Evolutionary conservation across 2,888 invertebrate genomes (phyloP), one percentile per base, ranked within the genome.

Genomic region (Diloba caeruleocephala): DNA sequence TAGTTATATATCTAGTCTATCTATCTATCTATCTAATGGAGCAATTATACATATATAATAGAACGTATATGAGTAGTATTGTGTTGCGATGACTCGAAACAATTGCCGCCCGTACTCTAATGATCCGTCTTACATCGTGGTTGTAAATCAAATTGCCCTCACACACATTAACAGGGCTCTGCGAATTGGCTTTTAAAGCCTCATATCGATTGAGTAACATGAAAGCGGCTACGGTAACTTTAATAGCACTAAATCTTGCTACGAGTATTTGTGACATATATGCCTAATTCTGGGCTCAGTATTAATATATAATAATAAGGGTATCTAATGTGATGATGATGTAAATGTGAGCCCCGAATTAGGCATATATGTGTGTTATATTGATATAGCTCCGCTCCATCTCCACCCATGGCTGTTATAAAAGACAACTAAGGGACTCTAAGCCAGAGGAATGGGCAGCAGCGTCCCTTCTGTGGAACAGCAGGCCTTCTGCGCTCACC

Each of bases 61-160:
- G 39, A 37, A 66, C 63, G 66, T 65, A 67, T 57, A 69, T 63
- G 74, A 63, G 69, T 63, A 52, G 63, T 65, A 82, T 87, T 84
- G 77, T 83, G 68, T 51, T 65, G 65, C 59, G 65, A 62, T 76
- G 78, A 78, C 73, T 75, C 67, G 73, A 71, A 71, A 70, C 70
- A 76, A 74, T 74, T 64, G 74, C 63, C 73, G 78, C 67, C 72
- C 65, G 71, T 66, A 54, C 67, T 53, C 78, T 85, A 88, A 88
- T 84, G 81, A 84, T 78, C 76, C 81, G 64, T 78, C 78, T 80
- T 78, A 79, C 75, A 81, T 78, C 76, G 76, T 57, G 66, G 65
- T 68, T 81, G 77, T 79, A 71, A 83, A 84, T 82, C 74, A 78
- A 79, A 81, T 80, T 78, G 74, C 70, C 70, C 70, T 65, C 32